Evolutionary conservation across 1,140 invertebrate genomes (phyloP).

Genomic region (Samia ricini): DNA sequence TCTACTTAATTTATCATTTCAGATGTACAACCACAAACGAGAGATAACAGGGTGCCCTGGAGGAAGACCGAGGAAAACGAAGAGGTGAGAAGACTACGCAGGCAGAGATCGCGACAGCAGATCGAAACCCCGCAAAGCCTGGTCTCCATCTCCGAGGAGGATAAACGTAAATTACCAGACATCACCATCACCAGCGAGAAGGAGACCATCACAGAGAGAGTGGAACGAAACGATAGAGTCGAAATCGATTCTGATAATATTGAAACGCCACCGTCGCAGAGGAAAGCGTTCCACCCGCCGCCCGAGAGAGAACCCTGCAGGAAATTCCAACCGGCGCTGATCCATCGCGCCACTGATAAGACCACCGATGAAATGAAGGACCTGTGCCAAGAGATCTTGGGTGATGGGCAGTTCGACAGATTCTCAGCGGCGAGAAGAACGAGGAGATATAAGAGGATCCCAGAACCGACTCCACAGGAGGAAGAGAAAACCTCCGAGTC

Average conservation of each 20-base stretch:
- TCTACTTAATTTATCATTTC: constrained; percentile 31
- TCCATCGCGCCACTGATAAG: constrained; percentile 56
- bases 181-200: constrained; percentile 54
- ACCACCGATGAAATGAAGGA: constrained; percentile 63
- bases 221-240: constrained; percentile 79
- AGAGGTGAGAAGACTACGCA: constrained; percentile 68
- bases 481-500: constrained; percentile 77
- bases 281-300: constrained; percentile 83
- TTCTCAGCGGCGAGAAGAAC: constrained; percentile 90
- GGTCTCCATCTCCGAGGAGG: constrained; percentile 78
- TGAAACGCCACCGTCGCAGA: constrained; percentile 90
- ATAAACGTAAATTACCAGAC: constrained; percentile 72
- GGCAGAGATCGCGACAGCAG: constrained; percentile 71
- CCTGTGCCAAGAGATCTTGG: constrained; percentile 76
- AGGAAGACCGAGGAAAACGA: constrained; percentile 80
- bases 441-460: constrained; percentile 86
- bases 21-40: constrained; percentile 86
- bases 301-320: constrained; percentile 80
- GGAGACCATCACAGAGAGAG: constrained; percentile 66
- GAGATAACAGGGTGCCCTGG: constrained; percentile 87
- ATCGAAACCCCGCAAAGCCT: constrained; percentile 62
- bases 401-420: constrained; percentile 89
- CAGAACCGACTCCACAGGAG: constrained; percentile 80
- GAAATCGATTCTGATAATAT: constrained; percentile 95
- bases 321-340: constrained; percentile 63